Base-by-base conservation (phyloP, 1,140 invertebrate species). In the Megalopta genalis region DNA sequence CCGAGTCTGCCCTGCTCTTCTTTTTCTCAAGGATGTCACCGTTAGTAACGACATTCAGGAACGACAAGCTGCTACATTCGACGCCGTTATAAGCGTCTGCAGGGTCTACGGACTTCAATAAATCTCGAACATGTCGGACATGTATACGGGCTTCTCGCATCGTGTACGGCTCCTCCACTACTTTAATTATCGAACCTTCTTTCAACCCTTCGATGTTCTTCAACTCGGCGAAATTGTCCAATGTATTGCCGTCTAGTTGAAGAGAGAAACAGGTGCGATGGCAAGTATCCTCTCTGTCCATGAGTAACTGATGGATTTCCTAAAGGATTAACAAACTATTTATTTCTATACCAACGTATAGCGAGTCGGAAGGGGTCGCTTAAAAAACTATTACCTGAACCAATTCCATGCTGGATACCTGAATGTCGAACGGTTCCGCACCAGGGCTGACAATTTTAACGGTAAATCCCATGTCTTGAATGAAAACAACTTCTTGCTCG, bases 241-340 rank as follows among this genome's bases (percentile, higher is more conserved):
- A 93, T 6, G 97, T 98, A 67, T 96, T 95, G 14, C 97, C 97
- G 89, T 99, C 98, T 8, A 99, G 93, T 93, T 99, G 98, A 12
- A 99, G 94, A 0, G 98, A 99, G 91, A 99, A 99, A 90, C 99
- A 99, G 2, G 99, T 99, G 37, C 98, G 94, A 88, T 99, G 98
- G 89, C 99, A 99, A 0, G 98, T 99, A 89, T 99, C 98, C 92
- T 99, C 98, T 49, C 98, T 94, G 90, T 99, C 99, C 97, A 99
- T 99, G 12, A 99, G 93, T 67, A 99, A 94, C 93, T 99, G 98
- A 91, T 99, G 98, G 68, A 99, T 99, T 94, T 99, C 99, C 94
- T 93, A 64, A 42, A 68, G 79, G 79, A 52, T 52, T 52, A n/a
- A n/a, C 18, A 57, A 9, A 23, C n/a, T 9, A 8, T 42, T 57